Evolutionary conservation across 2,113 vertebrate species (phyloP).

Genomic region (Suricata suricatta): DNA sequence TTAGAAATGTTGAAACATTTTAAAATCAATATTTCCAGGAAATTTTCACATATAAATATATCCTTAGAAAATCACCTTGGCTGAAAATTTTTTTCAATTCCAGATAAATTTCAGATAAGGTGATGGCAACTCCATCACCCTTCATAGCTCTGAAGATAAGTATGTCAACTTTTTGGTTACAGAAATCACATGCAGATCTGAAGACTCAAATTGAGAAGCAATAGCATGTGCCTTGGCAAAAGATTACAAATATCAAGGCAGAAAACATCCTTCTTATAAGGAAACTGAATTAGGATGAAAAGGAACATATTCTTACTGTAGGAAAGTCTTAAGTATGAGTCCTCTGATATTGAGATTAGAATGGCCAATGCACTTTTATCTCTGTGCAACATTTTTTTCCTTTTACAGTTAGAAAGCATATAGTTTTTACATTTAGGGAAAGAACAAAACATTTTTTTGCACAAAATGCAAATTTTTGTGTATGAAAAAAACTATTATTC

Average conservation of each 20-base stretch:
- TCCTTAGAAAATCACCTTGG: not conserved
- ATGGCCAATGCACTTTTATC: not conserved
- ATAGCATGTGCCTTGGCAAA: not conserved
- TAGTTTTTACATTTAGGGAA: not conserved
- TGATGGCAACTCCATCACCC: not conserved
- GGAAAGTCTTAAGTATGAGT: not conserved
- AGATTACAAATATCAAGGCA: not conserved
- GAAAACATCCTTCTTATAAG: not conserved
- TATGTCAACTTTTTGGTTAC: not conserved
- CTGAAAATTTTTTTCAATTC: constrained; percentile 19
- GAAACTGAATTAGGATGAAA: not conserved
- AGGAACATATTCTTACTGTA: not conserved
- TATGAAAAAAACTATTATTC: not conserved
- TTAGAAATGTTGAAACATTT: not conserved
- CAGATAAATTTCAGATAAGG: not conserved
- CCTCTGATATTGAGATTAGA: not conserved
- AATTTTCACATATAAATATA: constrained; percentile 4
- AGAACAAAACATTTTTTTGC: not conserved
- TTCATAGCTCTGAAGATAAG: constrained; percentile 39
- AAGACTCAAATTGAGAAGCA: constrained; percentile 3
- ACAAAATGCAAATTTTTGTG: not conserved
- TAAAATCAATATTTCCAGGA: constrained; percentile 16
- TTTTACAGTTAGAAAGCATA: not conserved
- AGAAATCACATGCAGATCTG: not conserved
- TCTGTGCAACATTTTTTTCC: not conserved